Conservation (phyloP, 2,888 invertebrate species). For the Amblyteles armatorius region DNA sequence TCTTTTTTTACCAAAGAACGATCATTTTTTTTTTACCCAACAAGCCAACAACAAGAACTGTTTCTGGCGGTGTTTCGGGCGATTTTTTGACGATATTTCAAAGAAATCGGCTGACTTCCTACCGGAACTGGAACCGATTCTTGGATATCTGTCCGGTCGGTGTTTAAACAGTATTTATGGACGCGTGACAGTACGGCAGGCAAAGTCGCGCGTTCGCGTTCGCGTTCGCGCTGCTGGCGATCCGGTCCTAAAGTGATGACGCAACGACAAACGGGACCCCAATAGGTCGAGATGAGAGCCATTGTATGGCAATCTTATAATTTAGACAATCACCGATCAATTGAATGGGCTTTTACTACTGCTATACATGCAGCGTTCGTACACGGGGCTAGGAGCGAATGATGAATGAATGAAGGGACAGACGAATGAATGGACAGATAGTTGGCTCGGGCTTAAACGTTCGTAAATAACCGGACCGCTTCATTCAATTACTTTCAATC, state of each 20-base stretch:
- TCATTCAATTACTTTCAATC: conserved; percentile 85
- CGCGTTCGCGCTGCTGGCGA: conserved; percentile 75
- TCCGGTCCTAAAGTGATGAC: conserved; percentile 84
- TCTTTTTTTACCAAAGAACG: too few relatives aligned
- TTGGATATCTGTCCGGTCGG: conserved; percentile 24
- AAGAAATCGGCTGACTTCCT: neutral
- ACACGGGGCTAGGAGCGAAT: conserved; percentile 81
- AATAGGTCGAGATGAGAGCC: conserved; percentile 85
- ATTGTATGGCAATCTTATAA: conserved; percentile 85
- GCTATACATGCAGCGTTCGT: conserved; percentile 83
- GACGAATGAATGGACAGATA: conserved; percentile 85
- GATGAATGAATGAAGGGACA: conserved; percentile 85
- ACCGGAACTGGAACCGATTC: neutral
- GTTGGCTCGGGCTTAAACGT: conserved; percentile 84
- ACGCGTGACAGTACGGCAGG: conserved; percentile 30
- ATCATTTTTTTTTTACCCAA: too few relatives aligned
- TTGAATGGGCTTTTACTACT: conserved; percentile 85
- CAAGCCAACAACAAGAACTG: too few relatives aligned
- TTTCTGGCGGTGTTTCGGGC: too few relatives aligned
- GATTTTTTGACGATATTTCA: too few relatives aligned
- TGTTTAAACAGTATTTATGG: conserved; percentile 69
- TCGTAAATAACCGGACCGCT: conserved; percentile 85
- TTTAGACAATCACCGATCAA: conserved; percentile 85
- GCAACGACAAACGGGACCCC: conserved; percentile 84
- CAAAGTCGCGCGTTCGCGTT: conserved; percentile 74